Evolutionary conservation across 2,797 vertebrate species (phyloP), one percentile per base, ranked within the genome.

Genomic region (Artibeus lituratus): DNA sequence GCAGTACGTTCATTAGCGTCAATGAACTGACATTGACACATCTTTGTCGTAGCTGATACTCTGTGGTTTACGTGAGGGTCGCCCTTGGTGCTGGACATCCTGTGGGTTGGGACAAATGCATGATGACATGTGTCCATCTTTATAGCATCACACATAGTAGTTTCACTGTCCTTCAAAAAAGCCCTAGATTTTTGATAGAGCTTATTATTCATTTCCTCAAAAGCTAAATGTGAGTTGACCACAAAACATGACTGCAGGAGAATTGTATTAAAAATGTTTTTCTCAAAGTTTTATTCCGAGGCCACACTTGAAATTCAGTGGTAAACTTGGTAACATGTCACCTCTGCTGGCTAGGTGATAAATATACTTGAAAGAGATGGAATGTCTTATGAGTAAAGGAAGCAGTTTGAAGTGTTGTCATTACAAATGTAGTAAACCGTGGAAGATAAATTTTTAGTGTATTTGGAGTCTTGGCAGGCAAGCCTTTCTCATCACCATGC

Each of bases 381-480:
- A 67, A 53, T 90, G 16, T 62, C 29, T 76, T 81, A 32, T 35
- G 69, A 93, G 51, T 80, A 84, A 96, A 90, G 77, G 35, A 86
- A 92, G 65, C 19, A 55, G 47, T 91, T 37, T 88, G 73, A 93
- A 88, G 44, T 42, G 55, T 29, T 93, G 42, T 83, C 72, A 72
- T 81, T 32, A 53, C 85, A 59, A 84, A 42, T 80, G 57, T 82
- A 94, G 81, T 87, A 95, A 97, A 87, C 84, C 51, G 24, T n/a
- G 77, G 37, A 87, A 90, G 92, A 96, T 89, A 86, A 80, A 70
- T 70, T 83, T 65, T 95, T 85, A 69, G 51, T 87, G 2, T 94
- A 91, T 95, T 80, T 92, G 39, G 55, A 96, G 47, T 96, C 81
- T 96, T 93, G 89, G 77, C 91, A 81, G 57, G 73, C 84, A 93